These are phyloP conservation scores for Lasiommata megera DNA, from an alignment of 2,888 invertebrate genomes.

Conservation along the genomic window DNA sequence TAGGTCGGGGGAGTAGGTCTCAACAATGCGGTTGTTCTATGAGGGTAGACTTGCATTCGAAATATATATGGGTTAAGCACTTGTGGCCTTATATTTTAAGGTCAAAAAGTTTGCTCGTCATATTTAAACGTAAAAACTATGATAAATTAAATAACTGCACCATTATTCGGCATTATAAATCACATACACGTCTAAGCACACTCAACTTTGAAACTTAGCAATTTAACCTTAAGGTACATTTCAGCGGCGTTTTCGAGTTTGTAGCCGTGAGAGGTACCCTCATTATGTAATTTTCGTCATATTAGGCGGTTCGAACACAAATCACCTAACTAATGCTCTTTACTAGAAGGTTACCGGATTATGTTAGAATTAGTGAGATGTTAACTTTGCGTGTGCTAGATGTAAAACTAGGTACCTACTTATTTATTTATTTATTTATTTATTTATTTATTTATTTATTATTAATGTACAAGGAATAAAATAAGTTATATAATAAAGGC, in stretches of 20 bases:
- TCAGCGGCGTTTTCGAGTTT: background rate
- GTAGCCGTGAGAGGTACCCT: constrained; percentile 9
- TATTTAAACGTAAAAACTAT: background rate
- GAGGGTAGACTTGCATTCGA: no score
- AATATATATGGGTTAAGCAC: no score
- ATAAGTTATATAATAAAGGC: no score
- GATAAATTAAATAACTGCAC: background rate
- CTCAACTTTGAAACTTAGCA: background rate
- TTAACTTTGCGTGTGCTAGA: no score
- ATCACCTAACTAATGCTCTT: constrained; percentile 7
- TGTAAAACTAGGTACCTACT: no score
- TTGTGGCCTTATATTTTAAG: background rate
- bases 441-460: no score
- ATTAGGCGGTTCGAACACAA: constrained; percentile 13
- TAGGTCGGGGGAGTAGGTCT: no score
- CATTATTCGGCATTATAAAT: background rate
- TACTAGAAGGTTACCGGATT: constrained; percentile 1
- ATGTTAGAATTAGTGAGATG: background rate
- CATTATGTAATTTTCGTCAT: constrained; percentile 8
- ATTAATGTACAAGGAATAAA: no score
- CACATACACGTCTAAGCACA: background rate
- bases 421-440: no score
- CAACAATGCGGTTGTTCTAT: no score
- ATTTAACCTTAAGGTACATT: background rate
- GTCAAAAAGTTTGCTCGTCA: background rate